Evolutionary conservation across 2,113 vertebrate species (phyloP).

Genomic region (Neotoma lepida): DNA sequence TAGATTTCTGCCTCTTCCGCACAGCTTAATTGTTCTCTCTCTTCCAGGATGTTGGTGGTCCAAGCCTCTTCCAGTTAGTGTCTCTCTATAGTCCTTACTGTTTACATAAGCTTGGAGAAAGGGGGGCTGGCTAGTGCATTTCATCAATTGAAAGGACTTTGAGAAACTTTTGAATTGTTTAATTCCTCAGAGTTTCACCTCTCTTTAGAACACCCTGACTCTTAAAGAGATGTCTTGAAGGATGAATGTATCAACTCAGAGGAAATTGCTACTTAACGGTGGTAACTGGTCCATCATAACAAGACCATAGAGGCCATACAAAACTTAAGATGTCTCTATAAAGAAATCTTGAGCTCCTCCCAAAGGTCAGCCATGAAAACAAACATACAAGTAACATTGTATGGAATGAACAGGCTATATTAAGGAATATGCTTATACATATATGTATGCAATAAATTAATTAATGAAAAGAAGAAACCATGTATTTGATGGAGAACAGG

Average conservation of each 20-base stretch:
- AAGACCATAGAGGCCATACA: neutral
- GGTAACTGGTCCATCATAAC: neutral
- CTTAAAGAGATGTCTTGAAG: neutral
- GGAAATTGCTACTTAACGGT: neutral
- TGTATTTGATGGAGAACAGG: neutral
- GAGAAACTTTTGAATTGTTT: neutral
- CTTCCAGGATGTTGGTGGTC: neutral
- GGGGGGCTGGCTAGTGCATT: fast-evolving
- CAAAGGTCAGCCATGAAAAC: neutral
- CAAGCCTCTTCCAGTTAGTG: neutral
- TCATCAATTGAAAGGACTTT: neutral
- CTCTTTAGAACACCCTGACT: neutral
- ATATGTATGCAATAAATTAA: neutral
- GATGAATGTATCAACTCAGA: neutral
- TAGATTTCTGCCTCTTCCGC: neutral
- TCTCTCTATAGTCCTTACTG: neutral
- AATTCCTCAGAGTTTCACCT: neutral
- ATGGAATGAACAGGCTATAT: neutral
- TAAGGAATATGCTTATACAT: neutral
- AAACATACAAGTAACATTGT: too few relatives aligned
- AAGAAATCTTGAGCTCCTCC: neutral
- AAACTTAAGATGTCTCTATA: neutral
- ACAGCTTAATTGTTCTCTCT: neutral
- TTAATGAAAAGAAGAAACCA: neutral
- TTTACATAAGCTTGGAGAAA: neutral